Percentiles rank a stretch among this genome's conserved stretches.
These are phyloP conservation scores for Mylabris phalerata DNA, from an alignment of 1,140 invertebrate genomes.

Conservation along the genomic window DNA sequence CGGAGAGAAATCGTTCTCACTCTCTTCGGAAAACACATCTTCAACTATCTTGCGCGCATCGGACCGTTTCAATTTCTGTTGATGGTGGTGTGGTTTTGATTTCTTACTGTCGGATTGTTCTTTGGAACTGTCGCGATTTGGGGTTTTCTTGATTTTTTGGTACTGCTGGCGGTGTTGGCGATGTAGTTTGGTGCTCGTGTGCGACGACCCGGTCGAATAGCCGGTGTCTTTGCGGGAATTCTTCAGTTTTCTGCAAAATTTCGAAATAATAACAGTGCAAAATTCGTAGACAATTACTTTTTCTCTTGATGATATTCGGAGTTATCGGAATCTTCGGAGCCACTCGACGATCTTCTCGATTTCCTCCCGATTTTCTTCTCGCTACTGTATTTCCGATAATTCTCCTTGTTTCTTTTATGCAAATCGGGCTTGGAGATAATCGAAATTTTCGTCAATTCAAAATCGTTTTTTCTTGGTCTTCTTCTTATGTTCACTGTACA, in stretches of 20 bases:
- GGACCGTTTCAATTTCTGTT: slow-evolving; percentile 34
- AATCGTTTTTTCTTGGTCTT: slow-evolving; percentile 42
- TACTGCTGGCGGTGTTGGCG: too few species aligned
- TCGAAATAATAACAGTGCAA: too few species aligned
- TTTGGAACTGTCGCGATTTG: slow-evolving; percentile 18
- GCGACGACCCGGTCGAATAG: slow-evolving; percentile 57
- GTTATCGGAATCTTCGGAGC: too few species aligned
- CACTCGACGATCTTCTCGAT: too few species aligned
- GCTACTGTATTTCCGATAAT: slow-evolving; percentile 9
- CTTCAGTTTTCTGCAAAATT: slow-evolving; percentile 34
- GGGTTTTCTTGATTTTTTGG: slow-evolving; percentile 16
- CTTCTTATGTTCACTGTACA: slow-evolving; percentile 60
- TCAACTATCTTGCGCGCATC: slow-evolving; percentile 22
- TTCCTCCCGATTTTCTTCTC: not conserved
- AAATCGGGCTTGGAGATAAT: slow-evolving; percentile 50
- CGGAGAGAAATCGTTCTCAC: slow-evolving; percentile 30
- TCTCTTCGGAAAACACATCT: slow-evolving; percentile 30
- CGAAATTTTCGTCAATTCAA: slow-evolving; percentile 46
- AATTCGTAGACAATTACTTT: too few species aligned
- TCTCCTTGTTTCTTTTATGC: slow-evolving; percentile 23
- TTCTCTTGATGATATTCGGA: too few species aligned
- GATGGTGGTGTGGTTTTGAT: slow-evolving; percentile 27
- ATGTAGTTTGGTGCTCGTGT: slow-evolving; percentile 41
- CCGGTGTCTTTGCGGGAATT: slow-evolving; percentile 52
- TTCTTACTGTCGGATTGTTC: slow-evolving; percentile 13